Conservation (phyloP, 2,113 vertebrate species). For the Loxodonta africana region DNA sequence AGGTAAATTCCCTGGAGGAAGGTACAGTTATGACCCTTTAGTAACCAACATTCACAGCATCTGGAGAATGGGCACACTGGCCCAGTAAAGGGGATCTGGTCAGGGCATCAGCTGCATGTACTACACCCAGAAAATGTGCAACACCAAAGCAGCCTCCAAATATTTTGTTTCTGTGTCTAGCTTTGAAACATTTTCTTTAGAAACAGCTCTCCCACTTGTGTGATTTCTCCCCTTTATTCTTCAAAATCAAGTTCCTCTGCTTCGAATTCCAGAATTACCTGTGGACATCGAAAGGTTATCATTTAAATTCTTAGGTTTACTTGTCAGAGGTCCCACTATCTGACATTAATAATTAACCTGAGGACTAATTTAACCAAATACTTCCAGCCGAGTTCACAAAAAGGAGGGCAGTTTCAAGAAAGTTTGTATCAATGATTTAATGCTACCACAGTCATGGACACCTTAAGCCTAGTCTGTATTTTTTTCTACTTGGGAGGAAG, state of each 20-base stretch:
- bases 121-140: background rate
- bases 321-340: background rate
- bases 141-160: background rate
- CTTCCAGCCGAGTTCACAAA: slow-evolving; percentile 28
- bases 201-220: background rate
- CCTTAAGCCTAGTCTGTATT: slow-evolving; percentile 39
- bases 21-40: background rate
- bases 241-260: background rate
- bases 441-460: background rate
- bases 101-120: background rate
- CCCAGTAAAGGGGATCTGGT: background rate
- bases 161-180: background rate
- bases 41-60: background rate
- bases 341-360: slow-evolving; percentile 66
- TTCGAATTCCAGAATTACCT: background rate
- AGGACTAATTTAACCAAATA: slow-evolving; percentile 51
- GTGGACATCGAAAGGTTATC: background rate
- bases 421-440: background rate
- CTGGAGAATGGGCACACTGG: background rate
- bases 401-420: background rate
- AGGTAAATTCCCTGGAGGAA: background rate
- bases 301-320: background rate
- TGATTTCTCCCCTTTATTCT: background rate
- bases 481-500: slow-evolving; percentile 60
- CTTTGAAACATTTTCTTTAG: slow-evolving; percentile 7